Percentiles rank a stretch among this genome's conserved stretches.
Conservation (phyloP, 2,797 vertebrate genomes). For the Cossypha heuglini region DNA sequence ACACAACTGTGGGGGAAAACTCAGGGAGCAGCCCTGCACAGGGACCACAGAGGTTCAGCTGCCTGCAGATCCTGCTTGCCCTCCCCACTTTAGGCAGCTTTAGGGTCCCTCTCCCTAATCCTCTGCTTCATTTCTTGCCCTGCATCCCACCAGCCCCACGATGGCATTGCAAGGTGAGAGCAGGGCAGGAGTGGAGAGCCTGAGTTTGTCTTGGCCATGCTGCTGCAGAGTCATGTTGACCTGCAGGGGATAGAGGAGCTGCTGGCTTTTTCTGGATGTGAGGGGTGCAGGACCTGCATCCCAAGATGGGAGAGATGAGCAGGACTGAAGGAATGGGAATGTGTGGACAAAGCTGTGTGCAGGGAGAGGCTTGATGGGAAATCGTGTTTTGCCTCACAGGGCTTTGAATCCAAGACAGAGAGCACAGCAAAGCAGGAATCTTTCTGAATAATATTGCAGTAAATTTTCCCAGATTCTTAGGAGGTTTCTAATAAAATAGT, state of each 20-base stretch:
- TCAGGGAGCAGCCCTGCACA: fast-evolving
- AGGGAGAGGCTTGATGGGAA: not conserved
- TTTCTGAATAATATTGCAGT: not conserved
- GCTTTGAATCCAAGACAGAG: not conserved
- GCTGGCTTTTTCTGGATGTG: fast-evolving
- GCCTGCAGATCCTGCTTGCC: not conserved
- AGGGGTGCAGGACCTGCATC: fast-evolving
- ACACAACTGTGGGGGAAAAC: not conserved
- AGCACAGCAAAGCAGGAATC: not conserved
- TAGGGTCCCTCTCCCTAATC: not conserved
- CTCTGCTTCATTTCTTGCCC: no score
- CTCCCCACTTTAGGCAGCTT: not conserved
- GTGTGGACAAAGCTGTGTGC: not conserved
- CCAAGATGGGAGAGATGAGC: not conserved
- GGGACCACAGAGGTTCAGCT: not conserved
- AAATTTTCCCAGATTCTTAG: slow-evolving; percentile 11
- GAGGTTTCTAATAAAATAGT: slow-evolving; percentile 43
- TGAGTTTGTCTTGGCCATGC: fast-evolving
- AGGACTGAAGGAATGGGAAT: fast-evolving
- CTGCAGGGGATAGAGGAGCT: fast-evolving
- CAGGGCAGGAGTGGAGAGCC: fast-evolving
- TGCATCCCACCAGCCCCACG: fast-evolving
- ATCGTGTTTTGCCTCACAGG: fast-evolving
- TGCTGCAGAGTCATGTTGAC: not conserved
- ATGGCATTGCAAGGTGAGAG: not conserved